Conservation (phyloP, 2,113 vertebrate species). For the Progne subis region DNA sequence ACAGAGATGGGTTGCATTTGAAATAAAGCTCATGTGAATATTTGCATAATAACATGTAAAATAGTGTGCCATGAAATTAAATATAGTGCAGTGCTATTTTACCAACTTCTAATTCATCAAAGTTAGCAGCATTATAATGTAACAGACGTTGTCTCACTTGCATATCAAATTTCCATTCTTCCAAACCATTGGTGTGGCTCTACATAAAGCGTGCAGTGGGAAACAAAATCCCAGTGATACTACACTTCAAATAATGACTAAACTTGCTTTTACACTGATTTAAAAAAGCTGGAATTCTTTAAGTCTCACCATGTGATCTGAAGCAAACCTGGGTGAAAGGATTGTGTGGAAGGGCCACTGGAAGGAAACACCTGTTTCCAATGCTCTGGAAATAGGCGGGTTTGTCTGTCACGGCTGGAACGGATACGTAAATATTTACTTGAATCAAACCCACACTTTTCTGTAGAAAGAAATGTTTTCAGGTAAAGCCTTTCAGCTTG, state of each 20-base stretch:
- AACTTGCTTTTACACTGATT: not conserved
- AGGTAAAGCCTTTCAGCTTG: not conserved
- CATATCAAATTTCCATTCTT: not conserved
- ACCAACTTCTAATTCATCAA: slow-evolving; percentile 33
- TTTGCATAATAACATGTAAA: slow-evolving; percentile 52
- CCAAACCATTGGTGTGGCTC: fast-evolving
- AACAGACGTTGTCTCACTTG: not conserved
- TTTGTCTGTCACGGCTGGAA: not conserved
- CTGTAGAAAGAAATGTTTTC: not conserved
- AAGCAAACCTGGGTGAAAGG: not conserved
- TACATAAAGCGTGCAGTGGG: not conserved
- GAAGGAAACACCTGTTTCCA: not conserved
- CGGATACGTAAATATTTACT: not conserved
- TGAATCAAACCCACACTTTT: not conserved
- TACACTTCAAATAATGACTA: not conserved
- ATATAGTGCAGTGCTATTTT: slow-evolving; percentile 32
- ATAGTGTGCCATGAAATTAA: slow-evolving; percentile 24
- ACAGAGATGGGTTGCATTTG: not conserved
- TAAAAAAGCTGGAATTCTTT: not conserved
- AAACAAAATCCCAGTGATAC: not conserved
- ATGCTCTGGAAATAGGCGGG: not conserved
- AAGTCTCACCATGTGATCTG: fast-evolving
- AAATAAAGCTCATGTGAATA: not conserved
- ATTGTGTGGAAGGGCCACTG: not conserved
- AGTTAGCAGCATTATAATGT: slow-evolving; percentile 16